Conservation (phyloP, 2,113 vertebrate genomes). For the Engraulis encrasicolus region DNA sequence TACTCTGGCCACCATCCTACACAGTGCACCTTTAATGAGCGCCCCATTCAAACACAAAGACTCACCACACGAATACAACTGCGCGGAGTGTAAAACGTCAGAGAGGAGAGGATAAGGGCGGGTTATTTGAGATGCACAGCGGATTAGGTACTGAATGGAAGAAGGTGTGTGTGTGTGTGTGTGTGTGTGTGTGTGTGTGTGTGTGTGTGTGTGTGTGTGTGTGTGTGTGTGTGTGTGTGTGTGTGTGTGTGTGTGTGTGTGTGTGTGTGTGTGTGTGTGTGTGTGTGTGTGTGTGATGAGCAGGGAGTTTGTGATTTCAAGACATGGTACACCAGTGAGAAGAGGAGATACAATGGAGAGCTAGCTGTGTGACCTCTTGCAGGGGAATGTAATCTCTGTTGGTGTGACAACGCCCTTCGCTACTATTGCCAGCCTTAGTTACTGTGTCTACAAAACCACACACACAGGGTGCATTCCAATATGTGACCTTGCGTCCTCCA, state of each 20-base stretch:
- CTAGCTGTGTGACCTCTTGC: background rate
- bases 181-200: no score
- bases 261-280: no score
- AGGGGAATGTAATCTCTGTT: background rate
- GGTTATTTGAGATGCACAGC: background rate
- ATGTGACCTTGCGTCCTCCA: no score
- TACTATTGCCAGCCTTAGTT: background rate
- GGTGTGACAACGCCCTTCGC: background rate
- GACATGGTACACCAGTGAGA: background rate
- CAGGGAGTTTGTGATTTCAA: background rate
- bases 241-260: no score
- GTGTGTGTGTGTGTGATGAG: no score
- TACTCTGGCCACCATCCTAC: no score
- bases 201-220: no score
- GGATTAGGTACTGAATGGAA: background rate
- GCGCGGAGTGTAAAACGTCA: background rate
- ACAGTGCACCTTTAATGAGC: no score
- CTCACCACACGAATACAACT: background rate
- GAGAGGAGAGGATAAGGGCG: background rate
- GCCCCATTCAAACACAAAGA: background rate
- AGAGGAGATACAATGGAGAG: background rate
- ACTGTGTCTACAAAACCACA: background rate
- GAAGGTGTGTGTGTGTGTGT: background rate
- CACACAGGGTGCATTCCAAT: no score
- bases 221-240: no score